Evolutionary conservation across 2,113 vertebrate genomes (phyloP).

Genomic region (Thermophis baileyi): DNA sequence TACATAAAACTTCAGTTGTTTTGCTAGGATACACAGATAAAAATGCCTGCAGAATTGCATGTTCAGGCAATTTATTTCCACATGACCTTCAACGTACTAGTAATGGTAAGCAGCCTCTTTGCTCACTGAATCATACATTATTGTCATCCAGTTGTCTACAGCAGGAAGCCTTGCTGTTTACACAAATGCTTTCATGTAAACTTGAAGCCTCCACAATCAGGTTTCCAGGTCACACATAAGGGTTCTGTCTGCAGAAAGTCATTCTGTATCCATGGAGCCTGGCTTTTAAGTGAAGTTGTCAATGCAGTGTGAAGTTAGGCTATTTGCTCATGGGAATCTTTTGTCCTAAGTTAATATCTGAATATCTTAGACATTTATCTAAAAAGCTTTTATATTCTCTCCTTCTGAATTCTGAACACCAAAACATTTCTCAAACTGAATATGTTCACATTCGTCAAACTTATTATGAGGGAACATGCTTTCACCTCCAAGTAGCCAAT

Average conservation of each 20-base stretch:
- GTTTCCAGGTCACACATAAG: not conserved
- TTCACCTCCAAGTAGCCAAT: not conserved
- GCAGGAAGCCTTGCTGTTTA: not conserved
- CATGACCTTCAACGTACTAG: not conserved
- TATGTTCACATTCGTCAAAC: not conserved
- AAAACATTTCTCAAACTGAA: not conserved
- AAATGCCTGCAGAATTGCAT: not conserved
- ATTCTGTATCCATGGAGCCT: not conserved
- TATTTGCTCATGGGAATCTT: not conserved
- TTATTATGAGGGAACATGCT: not conserved
- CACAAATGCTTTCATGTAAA: not conserved
- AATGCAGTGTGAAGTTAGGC: not conserved
- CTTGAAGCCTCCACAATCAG: not conserved
- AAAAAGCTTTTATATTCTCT: not conserved
- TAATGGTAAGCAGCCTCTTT: not conserved
- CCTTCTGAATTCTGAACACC: not conserved
- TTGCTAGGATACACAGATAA: not conserved
- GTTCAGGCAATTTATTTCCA: not conserved
- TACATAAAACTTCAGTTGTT: not conserved
- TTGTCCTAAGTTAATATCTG: not conserved
- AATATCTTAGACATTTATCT: not conserved
- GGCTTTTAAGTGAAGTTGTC: not conserved
- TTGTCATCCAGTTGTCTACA: not conserved
- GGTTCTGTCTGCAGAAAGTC: not conserved
- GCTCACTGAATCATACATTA: not conserved